Evolutionary conservation across 2,113 vertebrate species (phyloP).

Genomic region (Copsychus sechellarum): DNA sequence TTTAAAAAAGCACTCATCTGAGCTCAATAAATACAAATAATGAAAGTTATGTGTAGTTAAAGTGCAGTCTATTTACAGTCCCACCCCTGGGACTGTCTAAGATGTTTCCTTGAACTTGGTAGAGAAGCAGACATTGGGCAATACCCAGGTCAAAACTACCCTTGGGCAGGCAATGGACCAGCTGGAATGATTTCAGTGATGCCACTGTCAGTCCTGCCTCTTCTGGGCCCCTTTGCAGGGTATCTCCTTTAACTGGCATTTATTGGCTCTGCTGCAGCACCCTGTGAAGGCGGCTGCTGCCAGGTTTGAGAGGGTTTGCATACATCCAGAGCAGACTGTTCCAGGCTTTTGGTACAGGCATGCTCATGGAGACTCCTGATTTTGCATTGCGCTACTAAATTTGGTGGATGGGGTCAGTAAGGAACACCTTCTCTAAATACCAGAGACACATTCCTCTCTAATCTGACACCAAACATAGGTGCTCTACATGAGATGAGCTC

Average conservation of each 20-base stretch:
- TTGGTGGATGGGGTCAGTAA: not conserved
- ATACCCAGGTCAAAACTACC: not conserved
- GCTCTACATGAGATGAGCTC: not conserved
- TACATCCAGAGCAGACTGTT: not conserved
- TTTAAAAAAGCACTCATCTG: not conserved
- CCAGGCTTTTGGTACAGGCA: not conserved
- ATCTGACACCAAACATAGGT: not conserved
- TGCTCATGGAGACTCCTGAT: not conserved
- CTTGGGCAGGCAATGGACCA: not conserved
- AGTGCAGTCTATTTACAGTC: not conserved
- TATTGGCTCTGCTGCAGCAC: not conserved
- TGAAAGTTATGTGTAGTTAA: not conserved
- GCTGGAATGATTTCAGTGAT: not conserved
- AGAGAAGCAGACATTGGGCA: not conserved
- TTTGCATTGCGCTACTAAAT: not conserved
- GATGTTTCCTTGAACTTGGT: not conserved
- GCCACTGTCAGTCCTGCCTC: not conserved
- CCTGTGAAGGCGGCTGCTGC: rapidly evolving
- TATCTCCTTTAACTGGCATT: not conserved
- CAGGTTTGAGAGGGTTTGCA: not conserved
- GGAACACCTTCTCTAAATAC: not conserved
- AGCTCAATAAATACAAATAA: not conserved
- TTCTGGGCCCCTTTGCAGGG: not conserved
- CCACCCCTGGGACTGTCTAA: not conserved
- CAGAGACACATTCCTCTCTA: not conserved